These are phyloP conservation scores for Netelia inedita DNA, from an alignment of 2,888 invertebrate species.

Conservation along the genomic window DNA sequence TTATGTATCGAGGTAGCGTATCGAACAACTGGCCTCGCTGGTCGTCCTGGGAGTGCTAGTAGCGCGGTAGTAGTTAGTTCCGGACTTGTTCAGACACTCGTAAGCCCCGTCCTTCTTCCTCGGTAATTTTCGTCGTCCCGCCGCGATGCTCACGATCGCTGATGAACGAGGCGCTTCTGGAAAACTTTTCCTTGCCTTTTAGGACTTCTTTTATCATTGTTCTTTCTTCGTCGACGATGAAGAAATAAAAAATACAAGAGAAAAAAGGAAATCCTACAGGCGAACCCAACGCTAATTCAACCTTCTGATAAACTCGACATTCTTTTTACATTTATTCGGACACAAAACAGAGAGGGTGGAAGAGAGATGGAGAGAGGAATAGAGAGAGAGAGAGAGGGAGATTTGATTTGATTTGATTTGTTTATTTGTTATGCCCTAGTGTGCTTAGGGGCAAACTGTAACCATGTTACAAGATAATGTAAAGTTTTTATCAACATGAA, in stretches of 20 bases:
- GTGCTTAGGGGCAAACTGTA: too few species aligned
- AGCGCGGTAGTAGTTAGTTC: slow-evolving; percentile 58
- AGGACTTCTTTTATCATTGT: slow-evolving; percentile 1
- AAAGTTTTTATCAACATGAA: too few species aligned
- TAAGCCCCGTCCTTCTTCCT: slow-evolving; percentile 29
- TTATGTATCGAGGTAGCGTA: slow-evolving; percentile 23
- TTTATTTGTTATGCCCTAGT: too few species aligned
- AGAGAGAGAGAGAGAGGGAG: slow-evolving; percentile 2
- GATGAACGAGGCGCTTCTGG: slow-evolving; percentile 57
- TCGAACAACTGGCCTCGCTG: slow-evolving; percentile 33
- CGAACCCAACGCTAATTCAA: slow-evolving; percentile 54
- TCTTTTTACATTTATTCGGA: slow-evolving; percentile 56
- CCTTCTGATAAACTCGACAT: slow-evolving; percentile 43
- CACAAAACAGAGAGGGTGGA: slow-evolving; percentile 7
- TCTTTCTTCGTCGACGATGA: not conserved
- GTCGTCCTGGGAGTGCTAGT: slow-evolving; percentile 2
- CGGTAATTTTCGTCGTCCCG: not conserved
- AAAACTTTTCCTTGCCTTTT: slow-evolving; percentile 35
- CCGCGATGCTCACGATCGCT: slow-evolving; percentile 43
- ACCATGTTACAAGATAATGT: too few species aligned
- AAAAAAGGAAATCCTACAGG: slow-evolving; percentile 37
- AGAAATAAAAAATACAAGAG: not conserved
- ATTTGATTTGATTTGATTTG: too few species aligned
- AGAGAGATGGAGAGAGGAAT: slow-evolving; percentile 5
- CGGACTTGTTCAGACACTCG: slow-evolving; percentile 60